Conservation (phyloP, 2,797 vertebrate species). For the Eulemur rubriventer region DNA sequence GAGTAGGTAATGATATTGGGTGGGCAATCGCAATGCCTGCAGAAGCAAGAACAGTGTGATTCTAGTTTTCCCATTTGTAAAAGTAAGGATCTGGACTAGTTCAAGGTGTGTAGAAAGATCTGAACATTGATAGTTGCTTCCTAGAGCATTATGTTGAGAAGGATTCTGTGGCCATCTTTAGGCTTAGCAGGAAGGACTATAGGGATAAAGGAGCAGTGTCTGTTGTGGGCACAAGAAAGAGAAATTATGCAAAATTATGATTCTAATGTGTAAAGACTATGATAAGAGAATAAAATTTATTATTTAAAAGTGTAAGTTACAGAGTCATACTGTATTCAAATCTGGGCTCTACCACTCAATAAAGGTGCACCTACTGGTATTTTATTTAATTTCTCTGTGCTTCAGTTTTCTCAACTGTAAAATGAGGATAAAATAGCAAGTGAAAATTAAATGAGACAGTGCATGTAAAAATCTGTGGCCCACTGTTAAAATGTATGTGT, state of each 20-base stretch:
- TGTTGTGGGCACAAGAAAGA: not conserved
- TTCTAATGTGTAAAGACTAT: not conserved
- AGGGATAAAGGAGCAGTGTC: not conserved
- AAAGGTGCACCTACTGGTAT: not conserved
- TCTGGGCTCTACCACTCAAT: not conserved
- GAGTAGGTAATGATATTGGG: not conserved
- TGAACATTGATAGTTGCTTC: not conserved
- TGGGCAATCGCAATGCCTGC: not conserved
- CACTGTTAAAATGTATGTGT: not conserved
- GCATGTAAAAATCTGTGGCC: not conserved
- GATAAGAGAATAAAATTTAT: not conserved
- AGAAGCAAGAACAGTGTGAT: not conserved
- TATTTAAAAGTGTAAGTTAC: not conserved
- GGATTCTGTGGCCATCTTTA: not conserved
- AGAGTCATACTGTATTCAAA: not conserved
- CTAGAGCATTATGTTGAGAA: not conserved
- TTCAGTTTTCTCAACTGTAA: not conserved
- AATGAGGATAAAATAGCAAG: not conserved
- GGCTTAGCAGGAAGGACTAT: not conserved
- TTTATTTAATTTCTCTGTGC: constrained; percentile 15
- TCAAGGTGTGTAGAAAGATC: not conserved
- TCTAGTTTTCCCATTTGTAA: not conserved
- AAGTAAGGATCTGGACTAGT: not conserved
- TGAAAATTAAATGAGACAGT: not conserved
- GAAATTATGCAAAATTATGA: not conserved